These are phyloP conservation scores for Acanthacorydalis orientalis DNA, from an alignment of 2,888 invertebrate genomes.

Conservation along the genomic window DNA sequence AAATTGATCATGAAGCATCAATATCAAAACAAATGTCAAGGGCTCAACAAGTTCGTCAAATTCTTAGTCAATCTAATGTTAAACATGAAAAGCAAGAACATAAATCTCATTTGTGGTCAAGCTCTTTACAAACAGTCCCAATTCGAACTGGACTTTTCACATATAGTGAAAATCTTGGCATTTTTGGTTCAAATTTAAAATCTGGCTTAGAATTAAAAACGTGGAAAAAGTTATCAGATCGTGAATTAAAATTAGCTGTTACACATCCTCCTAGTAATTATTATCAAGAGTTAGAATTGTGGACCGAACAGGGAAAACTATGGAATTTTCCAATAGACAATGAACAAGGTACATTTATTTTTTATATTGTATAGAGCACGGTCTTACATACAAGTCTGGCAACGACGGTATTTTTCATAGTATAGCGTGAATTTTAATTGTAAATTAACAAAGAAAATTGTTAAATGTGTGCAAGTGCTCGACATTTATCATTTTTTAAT, in stretches of 20 bases:
- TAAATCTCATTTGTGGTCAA: not conserved
- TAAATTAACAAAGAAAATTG: no score
- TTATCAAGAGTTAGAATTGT: slow-evolving; percentile 82
- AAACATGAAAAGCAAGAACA: not conserved
- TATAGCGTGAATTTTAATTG: not conserved
- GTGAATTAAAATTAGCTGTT: slow-evolving; percentile 47
- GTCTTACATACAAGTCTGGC: no score
- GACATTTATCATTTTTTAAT: no score
- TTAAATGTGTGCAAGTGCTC: no score
- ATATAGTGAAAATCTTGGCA: no score
- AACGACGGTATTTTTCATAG: not conserved
- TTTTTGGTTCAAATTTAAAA: no score
- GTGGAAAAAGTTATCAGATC: slow-evolving; percentile 49
- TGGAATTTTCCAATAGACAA: slow-evolving; percentile 98
- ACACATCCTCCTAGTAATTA: slow-evolving; percentile 69
- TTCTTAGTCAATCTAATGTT: slow-evolving; percentile 1
- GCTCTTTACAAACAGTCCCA: no score
- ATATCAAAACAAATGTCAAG: slow-evolving; percentile 30
- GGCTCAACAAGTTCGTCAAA: slow-evolving; percentile 35
- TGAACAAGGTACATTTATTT: slow-evolving; percentile 57
- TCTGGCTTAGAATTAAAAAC: slow-evolving; percentile 30
- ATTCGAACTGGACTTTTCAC: no score
- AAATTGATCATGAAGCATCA: slow-evolving; percentile 43
- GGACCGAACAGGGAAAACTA: slow-evolving; percentile 88
- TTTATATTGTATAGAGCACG: not conserved